Evolutionary conservation across 2,797 vertebrate species (phyloP).

Genomic region (Decapterus maruadsi): DNA sequence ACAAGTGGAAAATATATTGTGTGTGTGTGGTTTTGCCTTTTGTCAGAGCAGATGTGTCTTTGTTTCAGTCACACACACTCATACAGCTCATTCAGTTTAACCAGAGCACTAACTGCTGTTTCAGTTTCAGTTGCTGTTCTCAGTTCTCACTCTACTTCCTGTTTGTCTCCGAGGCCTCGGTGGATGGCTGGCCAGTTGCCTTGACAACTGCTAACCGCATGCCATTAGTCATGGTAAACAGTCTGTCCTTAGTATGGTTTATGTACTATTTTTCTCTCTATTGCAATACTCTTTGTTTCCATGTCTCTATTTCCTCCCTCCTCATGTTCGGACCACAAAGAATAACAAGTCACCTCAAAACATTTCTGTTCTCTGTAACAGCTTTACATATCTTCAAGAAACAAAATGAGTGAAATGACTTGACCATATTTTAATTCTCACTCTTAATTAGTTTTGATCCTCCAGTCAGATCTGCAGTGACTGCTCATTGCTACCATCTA

Average conservation of each 20-base stretch:
- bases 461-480: background rate
- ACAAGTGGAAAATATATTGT: slow-evolving; percentile 1
- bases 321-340: background rate
- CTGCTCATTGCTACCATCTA: slow-evolving; percentile 28
- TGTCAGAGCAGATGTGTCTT: slow-evolving; percentile 35
- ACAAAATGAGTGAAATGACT: background rate
- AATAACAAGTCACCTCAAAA: background rate
- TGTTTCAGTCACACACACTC: slow-evolving; percentile 8
- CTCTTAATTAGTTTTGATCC: no score
- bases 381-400: background rate
- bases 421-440: background rate
- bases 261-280: background rate
- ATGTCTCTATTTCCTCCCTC: background rate
- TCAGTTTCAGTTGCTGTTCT: slow-evolving; percentile 75
- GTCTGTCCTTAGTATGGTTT: background rate
- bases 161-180: slow-evolving; percentile 53
- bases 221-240: slow-evolving; percentile 50
- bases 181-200: slow-evolving; percentile 36
- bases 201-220: slow-evolving; percentile 51
- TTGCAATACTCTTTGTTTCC: background rate
- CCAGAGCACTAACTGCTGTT: slow-evolving; percentile 59
- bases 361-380: background rate
- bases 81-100: slow-evolving; percentile 20
- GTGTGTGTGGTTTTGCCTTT: slow-evolving; percentile 31
- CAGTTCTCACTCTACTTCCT: slow-evolving; percentile 72